Base-by-base conservation (phyloP, 1,140 invertebrate species). In the Antheraea mylitta region DNA sequence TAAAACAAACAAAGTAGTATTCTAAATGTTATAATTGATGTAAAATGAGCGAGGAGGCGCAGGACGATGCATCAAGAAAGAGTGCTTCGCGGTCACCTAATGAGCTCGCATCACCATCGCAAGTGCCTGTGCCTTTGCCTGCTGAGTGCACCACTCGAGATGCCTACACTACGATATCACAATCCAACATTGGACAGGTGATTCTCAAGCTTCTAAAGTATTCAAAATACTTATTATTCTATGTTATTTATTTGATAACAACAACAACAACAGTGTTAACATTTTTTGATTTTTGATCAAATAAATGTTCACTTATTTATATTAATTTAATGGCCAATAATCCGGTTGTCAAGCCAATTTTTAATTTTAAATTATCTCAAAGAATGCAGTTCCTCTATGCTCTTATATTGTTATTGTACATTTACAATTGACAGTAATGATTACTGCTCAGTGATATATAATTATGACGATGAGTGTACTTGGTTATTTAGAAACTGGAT, bases 21-120 rank as follows among this genome's bases (percentile, higher is more conserved):
- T 74, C 70, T 75, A 77, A 74, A 86, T 83, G 78, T 74, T 82
- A 77, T 79, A 81, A 76, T 80, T 74, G 74, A 82, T 87, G 81
- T 84, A 88, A 77, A 82, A 89, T 89, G 87, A 91, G 89, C 76
- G 87, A 91, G 74, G 87, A 89, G 78, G 79, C 71, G 73, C 81
- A 86, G 66, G 75, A 85, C 81, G 89, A 88, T 71, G 80, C 80
- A 65, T 83, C 79, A 76, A 85, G 84, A 70, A 81, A 82, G 69
- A 78, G 74, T 76, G 74, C 79, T 76, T 78, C 82, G 70, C 70
- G 16, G 36, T 76, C 70, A 77, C 71, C 61, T 78, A 79, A 61
- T 68, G 80, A 81, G 64, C 69, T 75, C 58, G 80, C 79, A 64
- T 69, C 75, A 45, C 73, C 68, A 65, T 69, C 65, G 62, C 74